Conservation (phyloP, 2,888 invertebrate species). For the Andricus curvator region DNA sequence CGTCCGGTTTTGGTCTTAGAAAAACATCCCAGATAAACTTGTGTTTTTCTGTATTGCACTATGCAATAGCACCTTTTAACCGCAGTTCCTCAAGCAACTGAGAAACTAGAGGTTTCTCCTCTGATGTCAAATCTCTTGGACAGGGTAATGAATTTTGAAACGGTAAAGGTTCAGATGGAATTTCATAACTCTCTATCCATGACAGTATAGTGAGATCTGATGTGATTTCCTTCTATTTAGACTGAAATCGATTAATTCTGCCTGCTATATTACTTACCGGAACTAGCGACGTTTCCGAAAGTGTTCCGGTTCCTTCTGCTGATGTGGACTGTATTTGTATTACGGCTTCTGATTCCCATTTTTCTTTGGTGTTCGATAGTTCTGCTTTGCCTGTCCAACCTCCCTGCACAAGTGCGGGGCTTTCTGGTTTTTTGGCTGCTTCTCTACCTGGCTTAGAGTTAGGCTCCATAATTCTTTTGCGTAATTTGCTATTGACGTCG, state of each 20-base stretch:
- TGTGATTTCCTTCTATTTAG: constrained; percentile 11
- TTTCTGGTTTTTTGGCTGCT: constrained; percentile 19
- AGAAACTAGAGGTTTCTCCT: constrained; percentile 40
- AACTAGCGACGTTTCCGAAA: background rate
- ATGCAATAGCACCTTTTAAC: constrained; percentile 45
- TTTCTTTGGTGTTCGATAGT: background rate
- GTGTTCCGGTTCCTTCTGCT: background rate
- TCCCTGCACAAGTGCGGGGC: background rate
- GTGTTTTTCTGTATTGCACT: constrained; percentile 39
- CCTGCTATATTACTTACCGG: constrained; percentile 27
- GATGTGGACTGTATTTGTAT: background rate
- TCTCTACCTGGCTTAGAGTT: background rate
- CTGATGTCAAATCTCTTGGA: constrained; percentile 19
- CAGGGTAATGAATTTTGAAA: constrained; percentile 28
- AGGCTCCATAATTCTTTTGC: background rate
- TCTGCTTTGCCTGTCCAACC: background rate
- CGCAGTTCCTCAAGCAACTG: constrained; percentile 27
- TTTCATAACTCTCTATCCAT: constrained; percentile 41
- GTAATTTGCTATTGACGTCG: background rate
- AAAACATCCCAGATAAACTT: constrained; percentile 52
- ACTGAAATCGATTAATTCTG: constrained; percentile 10
- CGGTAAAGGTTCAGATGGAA: constrained; percentile 22
- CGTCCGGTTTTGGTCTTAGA: constrained; percentile 48
- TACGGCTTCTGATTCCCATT: background rate
- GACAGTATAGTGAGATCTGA: no score